phyloP scores from a whole-genome alignment of 2,113 vertebrate genomes.

The Chloropsis cyanopogon region DNA sequence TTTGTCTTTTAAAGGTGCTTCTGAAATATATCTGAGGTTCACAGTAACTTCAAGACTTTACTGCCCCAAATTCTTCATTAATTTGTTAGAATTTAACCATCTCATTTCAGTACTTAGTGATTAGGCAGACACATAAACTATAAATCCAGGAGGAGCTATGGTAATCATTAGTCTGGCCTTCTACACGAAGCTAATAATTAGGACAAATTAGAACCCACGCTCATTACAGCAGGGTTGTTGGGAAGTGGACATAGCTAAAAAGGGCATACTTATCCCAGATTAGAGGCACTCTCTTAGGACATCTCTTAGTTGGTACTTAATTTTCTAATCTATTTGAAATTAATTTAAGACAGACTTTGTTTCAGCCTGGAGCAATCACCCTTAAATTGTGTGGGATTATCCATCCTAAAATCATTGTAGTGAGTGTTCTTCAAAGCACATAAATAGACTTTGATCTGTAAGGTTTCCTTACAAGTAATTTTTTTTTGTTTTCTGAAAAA shows the following conservation, averaged over 20 bases:
- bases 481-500: constrained; percentile 12
- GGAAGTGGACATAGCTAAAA: not conserved
- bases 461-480: not conserved
- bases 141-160: not conserved
- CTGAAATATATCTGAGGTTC: not conserved
- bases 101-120: not conserved
- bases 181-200: not conserved
- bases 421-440: not conserved
- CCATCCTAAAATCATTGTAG: not conserved
- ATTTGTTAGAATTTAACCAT: not conserved
- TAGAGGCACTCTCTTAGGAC: not conserved
- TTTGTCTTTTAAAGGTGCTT: not conserved
- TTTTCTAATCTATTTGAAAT: not conserved
- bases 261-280: not conserved
- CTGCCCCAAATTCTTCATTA: not conserved
- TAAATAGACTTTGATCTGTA: constrained; percentile 27
- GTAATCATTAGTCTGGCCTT: not conserved
- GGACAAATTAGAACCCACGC: not conserved
- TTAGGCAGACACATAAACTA: not conserved
- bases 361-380: not conserved
- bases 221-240: not conserved
- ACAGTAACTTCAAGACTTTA: not conserved
- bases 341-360: not conserved
- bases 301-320: not conserved
- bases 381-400: not conserved